phyloP scores from a whole-genome alignment of 2,888 invertebrate species.

The Drosophila histrio region DNA sequence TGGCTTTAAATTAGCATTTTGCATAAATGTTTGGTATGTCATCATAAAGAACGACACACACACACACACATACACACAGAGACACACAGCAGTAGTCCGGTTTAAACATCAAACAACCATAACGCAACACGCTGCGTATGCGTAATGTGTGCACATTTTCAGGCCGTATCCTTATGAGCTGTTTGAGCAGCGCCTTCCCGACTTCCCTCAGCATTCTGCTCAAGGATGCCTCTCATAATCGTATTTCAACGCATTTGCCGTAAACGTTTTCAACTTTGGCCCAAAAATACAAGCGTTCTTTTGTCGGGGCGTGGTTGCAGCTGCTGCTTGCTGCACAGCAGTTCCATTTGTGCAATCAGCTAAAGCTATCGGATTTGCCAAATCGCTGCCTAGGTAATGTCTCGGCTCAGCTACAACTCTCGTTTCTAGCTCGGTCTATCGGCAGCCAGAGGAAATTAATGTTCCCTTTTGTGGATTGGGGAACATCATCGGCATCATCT shows the following conservation, averaged over 20 bases:
- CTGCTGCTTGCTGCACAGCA: constrained; percentile 26
- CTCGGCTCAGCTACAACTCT: constrained; percentile 1
- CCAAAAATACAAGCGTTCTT: constrained; percentile 25
- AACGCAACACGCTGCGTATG: constrained; percentile 69
- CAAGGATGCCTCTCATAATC: constrained; percentile 38
- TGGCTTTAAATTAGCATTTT: constrained; percentile 76
- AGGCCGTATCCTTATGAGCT: constrained; percentile 29
- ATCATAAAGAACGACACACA: constrained; percentile 58
- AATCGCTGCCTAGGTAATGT: constrained; percentile 58
- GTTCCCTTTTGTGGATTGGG: constrained; percentile 74
- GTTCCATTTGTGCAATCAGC: constrained; percentile 70
- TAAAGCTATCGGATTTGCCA: constrained; percentile 58
- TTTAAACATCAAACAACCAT: constrained; percentile 65
- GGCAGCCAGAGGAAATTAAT: constrained; percentile 81
- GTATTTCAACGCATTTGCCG: constrained; percentile 31
- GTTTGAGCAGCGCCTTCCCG: constrained; percentile 10
- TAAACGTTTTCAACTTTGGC: constrained; percentile 39
- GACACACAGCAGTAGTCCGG: constrained; percentile 3
- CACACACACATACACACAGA: constrained; percentile 23
- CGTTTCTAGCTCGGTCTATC: constrained; percentile 7
- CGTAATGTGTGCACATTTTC: constrained; percentile 51
- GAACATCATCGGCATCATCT: neutral
- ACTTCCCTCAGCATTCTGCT: neutral
- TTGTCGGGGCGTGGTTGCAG: constrained; percentile 11
- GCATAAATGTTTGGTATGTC: constrained; percentile 72